Percentiles rank a stretch among this genome's conserved stretches.
phyloP scores from a whole-genome alignment of 2,797 vertebrate genomes.

The Gobionotothen gibberifrons region DNA sequence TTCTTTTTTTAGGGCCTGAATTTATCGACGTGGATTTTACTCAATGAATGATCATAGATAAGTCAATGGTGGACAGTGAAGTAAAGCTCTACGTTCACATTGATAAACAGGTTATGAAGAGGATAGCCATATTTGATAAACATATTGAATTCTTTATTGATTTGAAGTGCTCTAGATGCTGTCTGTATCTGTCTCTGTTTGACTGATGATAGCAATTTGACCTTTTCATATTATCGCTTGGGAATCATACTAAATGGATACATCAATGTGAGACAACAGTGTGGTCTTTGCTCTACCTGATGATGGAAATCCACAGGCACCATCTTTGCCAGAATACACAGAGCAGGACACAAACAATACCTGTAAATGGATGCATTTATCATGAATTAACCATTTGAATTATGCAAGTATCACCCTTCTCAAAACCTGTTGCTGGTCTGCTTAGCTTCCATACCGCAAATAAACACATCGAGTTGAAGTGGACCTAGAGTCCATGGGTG shows the following conservation, averaged over 20 bases:
- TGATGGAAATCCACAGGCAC: not conserved
- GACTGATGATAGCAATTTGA: not conserved
- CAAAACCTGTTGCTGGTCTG: not conserved
- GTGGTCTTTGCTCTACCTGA: not conserved
- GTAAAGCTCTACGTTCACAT: not conserved
- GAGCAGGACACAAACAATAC: no score
- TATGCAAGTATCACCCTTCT: not conserved
- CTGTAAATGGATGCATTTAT: not conserved
- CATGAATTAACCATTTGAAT: not conserved
- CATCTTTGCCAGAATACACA: not conserved
- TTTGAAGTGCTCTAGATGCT: not conserved
- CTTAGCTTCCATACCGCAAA: not conserved
- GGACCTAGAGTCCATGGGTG: no score
- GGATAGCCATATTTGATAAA: not conserved
- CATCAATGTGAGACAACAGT: not conserved
- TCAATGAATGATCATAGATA: constrained; percentile 27
- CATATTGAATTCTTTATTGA: constrained; percentile 1
- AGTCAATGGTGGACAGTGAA: constrained; percentile 13
- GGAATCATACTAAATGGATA: not conserved
- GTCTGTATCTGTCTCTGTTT: not conserved
- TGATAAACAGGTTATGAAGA: not conserved
- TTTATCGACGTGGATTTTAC: constrained; percentile 38
- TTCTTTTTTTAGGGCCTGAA: constrained; percentile 9
- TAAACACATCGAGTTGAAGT: not conserved
- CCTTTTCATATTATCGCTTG: not conserved